Conservation (phyloP, 2,797 vertebrate genomes). For the Gymnocypris eckloni region DNA sequence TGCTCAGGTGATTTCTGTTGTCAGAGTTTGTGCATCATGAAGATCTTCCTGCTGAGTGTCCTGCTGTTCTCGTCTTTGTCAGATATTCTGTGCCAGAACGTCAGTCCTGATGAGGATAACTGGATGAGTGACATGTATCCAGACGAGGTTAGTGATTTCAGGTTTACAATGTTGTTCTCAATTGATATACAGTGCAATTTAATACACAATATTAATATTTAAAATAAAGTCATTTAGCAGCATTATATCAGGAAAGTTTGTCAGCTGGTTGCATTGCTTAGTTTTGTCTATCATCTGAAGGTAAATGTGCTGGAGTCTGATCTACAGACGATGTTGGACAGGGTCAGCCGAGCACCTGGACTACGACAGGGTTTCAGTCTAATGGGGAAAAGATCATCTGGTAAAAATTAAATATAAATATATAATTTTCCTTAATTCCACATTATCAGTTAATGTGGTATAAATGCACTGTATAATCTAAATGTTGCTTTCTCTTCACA, state of each 20-base stretch:
- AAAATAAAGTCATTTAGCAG: not conserved
- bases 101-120: constrained; percentile 73
- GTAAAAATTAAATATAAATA: constrained; percentile 67
- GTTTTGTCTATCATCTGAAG: constrained; percentile 63
- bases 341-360: constrained; percentile 76
- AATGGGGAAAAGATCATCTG: constrained; percentile 82
- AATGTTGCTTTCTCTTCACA: constrained; percentile 49
- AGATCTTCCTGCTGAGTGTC: constrained; percentile 72
- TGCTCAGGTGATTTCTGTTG: not conserved
- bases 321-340: constrained; percentile 77
- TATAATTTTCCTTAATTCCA: not conserved
- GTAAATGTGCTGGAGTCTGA: constrained; percentile 76
- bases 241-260: not conserved
- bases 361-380: constrained; percentile 73
- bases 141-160: constrained; percentile 76
- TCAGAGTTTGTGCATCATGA: constrained; percentile 69
- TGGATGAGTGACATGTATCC: constrained; percentile 72
- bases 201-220: not conserved
- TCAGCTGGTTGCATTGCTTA: not conserved
- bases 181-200: not conserved
- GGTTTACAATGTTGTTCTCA: not conserved
- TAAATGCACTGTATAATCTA: not conserved
- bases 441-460: not conserved
- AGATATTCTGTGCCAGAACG: constrained; percentile 75
- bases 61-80: constrained; percentile 77